phyloP scores from a whole-genome alignment of 2,113 vertebrate genomes.

The Rhinoderma darwinii region DNA sequence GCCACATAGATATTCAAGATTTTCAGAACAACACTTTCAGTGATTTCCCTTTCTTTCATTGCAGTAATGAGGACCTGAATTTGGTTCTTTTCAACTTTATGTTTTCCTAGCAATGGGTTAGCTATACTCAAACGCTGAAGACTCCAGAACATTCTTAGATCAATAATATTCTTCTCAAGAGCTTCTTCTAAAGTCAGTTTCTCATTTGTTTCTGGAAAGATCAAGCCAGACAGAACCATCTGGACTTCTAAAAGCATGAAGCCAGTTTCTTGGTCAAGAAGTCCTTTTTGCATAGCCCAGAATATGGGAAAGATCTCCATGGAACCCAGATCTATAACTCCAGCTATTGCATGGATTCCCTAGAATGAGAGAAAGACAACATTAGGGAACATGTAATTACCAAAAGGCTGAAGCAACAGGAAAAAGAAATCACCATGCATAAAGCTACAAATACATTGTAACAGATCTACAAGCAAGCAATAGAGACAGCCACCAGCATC shows the following conservation, averaged over 20 bases:
- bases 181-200: conserved; percentile 80
- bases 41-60: conserved; percentile 78
- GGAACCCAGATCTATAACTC: conserved; percentile 93
- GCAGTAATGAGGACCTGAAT: conserved; percentile 75
- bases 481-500: conserved; percentile 52
- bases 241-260: conserved; percentile 85
- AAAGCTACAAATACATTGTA: not conserved
- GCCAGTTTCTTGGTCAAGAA: conserved; percentile 94
- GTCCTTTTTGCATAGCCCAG: conserved; percentile 87
- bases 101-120: conserved; percentile 68
- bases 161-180: conserved; percentile 78
- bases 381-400: conserved; percentile 18
- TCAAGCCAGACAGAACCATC: conserved; percentile 82
- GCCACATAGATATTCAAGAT: conserved; percentile 82
- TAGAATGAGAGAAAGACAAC: conserved; percentile 68
- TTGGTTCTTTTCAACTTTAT: conserved; percentile 61
- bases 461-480: not conserved
- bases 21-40: conserved; percentile 79
- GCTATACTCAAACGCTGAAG: conserved; percentile 78
- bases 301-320: conserved; percentile 92
- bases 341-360: conserved; percentile 81
- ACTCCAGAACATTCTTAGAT: conserved; percentile 70
- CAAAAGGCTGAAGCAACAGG: not conserved
- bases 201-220: conserved; percentile 79
- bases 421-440: conserved; percentile 25